These are phyloP conservation scores for Altica lythri DNA, from an alignment of 2,888 invertebrate genomes.

Conservation along the genomic window DNA sequence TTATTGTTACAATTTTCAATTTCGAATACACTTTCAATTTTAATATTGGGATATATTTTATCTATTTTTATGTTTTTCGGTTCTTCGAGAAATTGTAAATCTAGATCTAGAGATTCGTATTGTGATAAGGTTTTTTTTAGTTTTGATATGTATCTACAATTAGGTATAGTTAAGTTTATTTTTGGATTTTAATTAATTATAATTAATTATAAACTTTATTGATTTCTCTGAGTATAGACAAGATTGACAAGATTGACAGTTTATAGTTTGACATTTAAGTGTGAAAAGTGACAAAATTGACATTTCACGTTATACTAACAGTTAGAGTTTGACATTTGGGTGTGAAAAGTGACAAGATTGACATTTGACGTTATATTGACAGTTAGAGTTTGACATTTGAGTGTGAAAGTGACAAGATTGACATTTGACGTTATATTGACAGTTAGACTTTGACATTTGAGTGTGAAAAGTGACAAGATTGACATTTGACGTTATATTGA, in stretches of 20 bases:
- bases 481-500: too few species aligned
- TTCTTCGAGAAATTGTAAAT: slow-evolving; percentile 11
- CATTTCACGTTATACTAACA: background rate
- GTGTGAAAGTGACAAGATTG: too few species aligned
- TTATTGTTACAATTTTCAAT: slow-evolving; percentile 15
- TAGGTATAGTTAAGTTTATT: background rate
- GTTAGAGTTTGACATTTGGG: background rate
- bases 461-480: too few species aligned
- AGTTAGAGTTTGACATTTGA: too few species aligned
- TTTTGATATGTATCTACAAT: slow-evolving; percentile 14
- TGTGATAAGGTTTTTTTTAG: slow-evolving; percentile 14
- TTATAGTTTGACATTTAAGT: too few species aligned
- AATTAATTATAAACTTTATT: background rate
- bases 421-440: too few species aligned
- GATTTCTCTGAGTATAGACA: too few species aligned
- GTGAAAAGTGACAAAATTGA: background rate
- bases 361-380: too few species aligned
- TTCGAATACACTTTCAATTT: slow-evolving; percentile 27
- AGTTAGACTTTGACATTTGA: too few species aligned
- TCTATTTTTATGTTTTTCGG: slow-evolving; percentile 7
- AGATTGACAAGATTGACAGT: too few species aligned
- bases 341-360: background rate
- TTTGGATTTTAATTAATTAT: background rate
- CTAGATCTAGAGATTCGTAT: slow-evolving; percentile 24
- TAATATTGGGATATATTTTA: slow-evolving; percentile 28